Base-by-base conservation (phyloP, 1,140 invertebrate species). In the Panonychus citri region DNA sequence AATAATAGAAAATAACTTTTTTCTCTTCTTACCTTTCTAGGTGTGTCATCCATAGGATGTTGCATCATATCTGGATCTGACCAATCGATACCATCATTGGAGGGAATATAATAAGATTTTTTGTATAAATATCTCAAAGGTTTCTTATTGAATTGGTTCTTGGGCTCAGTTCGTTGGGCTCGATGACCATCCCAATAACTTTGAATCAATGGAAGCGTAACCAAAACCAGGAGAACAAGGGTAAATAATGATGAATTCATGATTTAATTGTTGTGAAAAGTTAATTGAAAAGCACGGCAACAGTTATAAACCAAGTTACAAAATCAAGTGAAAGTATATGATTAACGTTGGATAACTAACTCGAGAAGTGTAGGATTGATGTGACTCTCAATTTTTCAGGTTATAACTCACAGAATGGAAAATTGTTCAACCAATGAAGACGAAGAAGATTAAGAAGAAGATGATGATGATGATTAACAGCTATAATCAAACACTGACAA, bases 11-110 rank as follows among this genome's bases (percentile, higher is more conserved):
- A n/a, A n/a, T n/a, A n/a, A n/a, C 30, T 27, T 42, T 17, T 12
- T n/a, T 43, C 5, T 17, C 7, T 13, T 26, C 58, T 51, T 56
- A 58, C 54, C 40, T 52, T 50, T 55, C 60, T 53, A 8, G 58
- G 60, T 24, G 42, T 49, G 26, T 61, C 60, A 39, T 61, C 60
- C 24, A 61, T 61, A 15, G 60, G 60, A 30, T 61, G 54, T 48
- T 61, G 60, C 53, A 56, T 53, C 60, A 61, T 60, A 19, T 57
- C 56, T 12, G 28, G 55, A 28, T 57, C 51, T 26, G n/a, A 19
- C 56, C 56, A 57, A 51, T 59, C 57, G 26, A 60, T 53, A 24
- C 39, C 55, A 19, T 55, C 30, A 17, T 58, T n/a, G 13, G 30
- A 50, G 12, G 50, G 26, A 37, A 52, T 52, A 8, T 30, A 15